Percentiles rank a stretch among this genome's conserved stretches.
Conservation (phyloP, 2,888 invertebrate genomes). For the Acanthosepion lycidas region DNA sequence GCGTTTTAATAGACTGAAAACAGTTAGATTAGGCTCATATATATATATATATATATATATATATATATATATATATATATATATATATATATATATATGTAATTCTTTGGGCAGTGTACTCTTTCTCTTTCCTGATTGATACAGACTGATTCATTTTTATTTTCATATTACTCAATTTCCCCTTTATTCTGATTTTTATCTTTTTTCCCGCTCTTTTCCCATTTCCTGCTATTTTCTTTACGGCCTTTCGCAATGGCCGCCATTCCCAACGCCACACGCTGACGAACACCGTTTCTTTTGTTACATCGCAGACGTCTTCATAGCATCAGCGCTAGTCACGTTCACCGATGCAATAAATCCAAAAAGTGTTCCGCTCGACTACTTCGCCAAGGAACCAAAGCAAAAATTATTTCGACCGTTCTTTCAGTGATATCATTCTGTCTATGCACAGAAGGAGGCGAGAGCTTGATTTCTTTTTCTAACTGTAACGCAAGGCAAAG, state of each 20-base stretch:
- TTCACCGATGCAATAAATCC: neutral
- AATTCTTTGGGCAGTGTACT: neutral
- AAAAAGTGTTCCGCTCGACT: neutral
- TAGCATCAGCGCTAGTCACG: neutral
- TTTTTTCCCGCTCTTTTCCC: neutral
- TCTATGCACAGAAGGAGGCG: neutral
- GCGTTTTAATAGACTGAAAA: neutral
- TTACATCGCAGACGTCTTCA: neutral
- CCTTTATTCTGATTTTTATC: neutral
- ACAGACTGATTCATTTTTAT: neutral
- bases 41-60: neutral
- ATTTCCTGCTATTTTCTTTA: too few relatives aligned
- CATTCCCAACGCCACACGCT: neutral
- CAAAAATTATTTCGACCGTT: neutral
- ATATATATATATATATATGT: too few relatives aligned
- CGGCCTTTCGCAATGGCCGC: neutral
- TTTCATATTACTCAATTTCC: slow-evolving; percentile 20
- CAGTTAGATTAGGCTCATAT: neutral
- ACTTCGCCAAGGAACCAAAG: neutral
- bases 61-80: too few relatives aligned
- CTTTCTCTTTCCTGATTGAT: neutral
- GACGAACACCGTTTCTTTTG: neutral
- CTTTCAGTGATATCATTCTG: neutral
- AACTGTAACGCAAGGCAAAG: neutral
- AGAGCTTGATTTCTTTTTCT: neutral